A percentile compares a stretch with the other conserved stretches of the same genome.
phyloP scores from a whole-genome alignment of 92 coral and sea anemone genomes.

The Heliopora coerulea region DNA sequence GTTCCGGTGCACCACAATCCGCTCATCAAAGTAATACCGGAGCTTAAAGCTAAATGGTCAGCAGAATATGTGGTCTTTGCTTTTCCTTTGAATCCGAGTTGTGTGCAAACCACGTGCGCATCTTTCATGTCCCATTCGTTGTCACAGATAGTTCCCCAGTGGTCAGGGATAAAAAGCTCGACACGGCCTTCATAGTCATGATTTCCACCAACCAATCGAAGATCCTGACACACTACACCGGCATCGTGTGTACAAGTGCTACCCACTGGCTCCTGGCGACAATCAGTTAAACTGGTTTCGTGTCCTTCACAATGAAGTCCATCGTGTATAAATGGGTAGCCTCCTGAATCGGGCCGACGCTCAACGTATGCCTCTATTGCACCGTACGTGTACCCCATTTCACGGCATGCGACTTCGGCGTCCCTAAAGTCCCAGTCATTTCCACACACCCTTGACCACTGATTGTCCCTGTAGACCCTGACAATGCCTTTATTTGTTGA shows the following conservation, averaged over 20 bases:
- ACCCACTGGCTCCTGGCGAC: background rate
- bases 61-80: background rate
- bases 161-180: background rate
- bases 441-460: background rate
- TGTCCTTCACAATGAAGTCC: background rate
- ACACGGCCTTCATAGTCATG: background rate
- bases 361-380: background rate
- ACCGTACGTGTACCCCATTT: background rate
- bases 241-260: background rate
- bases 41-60: background rate
- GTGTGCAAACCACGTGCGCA: constrained; percentile 22
- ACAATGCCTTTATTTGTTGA: background rate
- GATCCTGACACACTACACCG: background rate
- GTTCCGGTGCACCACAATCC: background rate
- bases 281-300: background rate
- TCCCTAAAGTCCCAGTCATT: constrained; percentile 20
- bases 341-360: background rate
- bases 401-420: constrained; percentile 18
- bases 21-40: background rate
- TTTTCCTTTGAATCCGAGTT: background rate
- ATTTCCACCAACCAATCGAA: background rate
- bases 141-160: constrained; percentile 9
- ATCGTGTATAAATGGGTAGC: background rate
- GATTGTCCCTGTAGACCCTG: background rate
- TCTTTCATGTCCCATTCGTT: background rate